phyloP scores from a whole-genome alignment of 2,113 vertebrate species.

The Mugil cephalus region DNA sequence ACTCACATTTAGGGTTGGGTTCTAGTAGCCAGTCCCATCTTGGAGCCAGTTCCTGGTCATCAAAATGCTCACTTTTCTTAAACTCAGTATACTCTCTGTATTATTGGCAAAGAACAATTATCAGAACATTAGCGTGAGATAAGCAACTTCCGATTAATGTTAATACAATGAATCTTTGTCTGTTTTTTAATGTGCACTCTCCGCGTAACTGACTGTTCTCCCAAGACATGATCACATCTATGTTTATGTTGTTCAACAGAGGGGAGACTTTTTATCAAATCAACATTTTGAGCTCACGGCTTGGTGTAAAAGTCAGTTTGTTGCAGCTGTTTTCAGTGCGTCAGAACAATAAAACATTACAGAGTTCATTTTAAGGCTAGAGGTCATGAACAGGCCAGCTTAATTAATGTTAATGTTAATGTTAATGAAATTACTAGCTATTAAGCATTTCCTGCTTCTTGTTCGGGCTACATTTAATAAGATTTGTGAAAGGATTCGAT shows the following conservation, averaged over 20 bases:
- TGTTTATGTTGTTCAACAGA: neutral
- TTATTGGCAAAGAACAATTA: neutral
- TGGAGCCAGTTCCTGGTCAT: neutral
- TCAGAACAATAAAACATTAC: neutral
- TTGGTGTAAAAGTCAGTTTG: neutral
- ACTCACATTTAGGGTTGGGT: constrained; percentile 19
- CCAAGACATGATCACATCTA: neutral
- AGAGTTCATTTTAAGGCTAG: neutral
- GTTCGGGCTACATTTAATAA: neutral
- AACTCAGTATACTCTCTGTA: neutral
- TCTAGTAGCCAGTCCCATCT: constrained; percentile 8
- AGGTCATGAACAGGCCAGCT: neutral
- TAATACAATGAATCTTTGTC: neutral
- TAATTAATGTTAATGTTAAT: constrained; percentile 8
- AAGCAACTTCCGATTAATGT: constrained; percentile 1
- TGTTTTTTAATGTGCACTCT: neutral
- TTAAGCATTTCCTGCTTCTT: neutral
- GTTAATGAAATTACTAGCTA: neutral
- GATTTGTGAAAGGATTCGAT: constrained; percentile 1
- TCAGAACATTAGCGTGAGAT: neutral
- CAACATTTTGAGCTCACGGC: neutral
- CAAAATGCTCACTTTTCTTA: constrained; percentile 6
- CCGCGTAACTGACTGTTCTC: neutral
- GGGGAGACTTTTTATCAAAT: neutral
- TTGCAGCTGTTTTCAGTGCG: neutral